Base-by-base conservation (phyloP, 2,797 vertebrate species). In the Tympanoctomys barrerae region DNA sequence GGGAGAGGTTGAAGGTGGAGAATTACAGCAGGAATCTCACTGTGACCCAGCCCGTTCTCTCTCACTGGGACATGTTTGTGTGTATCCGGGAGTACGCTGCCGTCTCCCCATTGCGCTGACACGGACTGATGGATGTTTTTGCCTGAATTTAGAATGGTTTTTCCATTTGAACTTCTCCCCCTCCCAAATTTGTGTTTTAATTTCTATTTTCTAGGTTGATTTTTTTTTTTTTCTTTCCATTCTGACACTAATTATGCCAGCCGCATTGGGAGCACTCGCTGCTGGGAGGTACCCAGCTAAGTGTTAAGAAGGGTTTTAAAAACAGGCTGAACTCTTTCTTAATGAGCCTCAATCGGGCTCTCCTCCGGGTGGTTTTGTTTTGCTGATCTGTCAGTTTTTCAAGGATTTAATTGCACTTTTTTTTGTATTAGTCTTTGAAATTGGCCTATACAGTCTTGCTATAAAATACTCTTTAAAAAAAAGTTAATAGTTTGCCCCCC, bases 301-400 rank as follows among this genome's bases (percentile, higher is more conserved):
- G 98, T 98, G 98, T 98, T 98, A 98, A 98, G 98, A 98, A 98
- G 97, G 98, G 98, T 98, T 98, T 98, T 98, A 97, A 98, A 98
- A 98, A 98, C 98, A 98, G 98, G 96, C 98, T 98, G 98, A 98
- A 98, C 98, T 98, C 98, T 98, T 98, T 96, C 98, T 98, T 98
- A 98, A 98, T 98, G 98, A 98, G 98, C 98, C 98, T 98, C 98
- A 96, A 97, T 98, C 94, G 97, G 98, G 97, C 97, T 98, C 98
- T 98, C 98, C 98, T 98, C 98, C 82, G 98, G 98, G 98, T 98
- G 98, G 98, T 98, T 98, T 98, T 98, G 98, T 98, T 98, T 98
- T 98, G 98, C 98, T 98, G 98, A 98, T 98, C 97, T 98, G 98
- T 98, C 98, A 98, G 97, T 98, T 99, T 98, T 98, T 98, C 97